Evolutionary conservation across 2,888 invertebrate genomes (phyloP).

Genomic region (Dicycla oo): DNA sequence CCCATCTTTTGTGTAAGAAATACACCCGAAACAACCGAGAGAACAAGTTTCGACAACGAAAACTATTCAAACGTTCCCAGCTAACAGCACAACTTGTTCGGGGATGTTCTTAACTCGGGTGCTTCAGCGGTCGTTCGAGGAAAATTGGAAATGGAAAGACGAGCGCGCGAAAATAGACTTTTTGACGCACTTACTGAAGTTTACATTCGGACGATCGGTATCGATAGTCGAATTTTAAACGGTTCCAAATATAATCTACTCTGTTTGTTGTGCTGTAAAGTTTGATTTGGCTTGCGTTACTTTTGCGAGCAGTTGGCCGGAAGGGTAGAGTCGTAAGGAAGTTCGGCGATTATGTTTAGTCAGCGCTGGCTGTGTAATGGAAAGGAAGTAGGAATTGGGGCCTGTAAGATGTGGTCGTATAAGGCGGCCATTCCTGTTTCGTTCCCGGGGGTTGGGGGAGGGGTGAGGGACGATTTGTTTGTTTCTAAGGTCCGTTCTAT

Average conservation of each 20-base stretch:
- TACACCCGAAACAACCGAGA: constrained; percentile 83
- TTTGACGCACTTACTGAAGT: constrained; percentile 62
- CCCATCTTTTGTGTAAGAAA: constrained; percentile 89
- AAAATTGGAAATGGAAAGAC: constrained; percentile 84
- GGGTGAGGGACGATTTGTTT: constrained; percentile 84
- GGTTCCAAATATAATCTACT: constrained; percentile 67
- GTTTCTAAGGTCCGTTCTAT: constrained; percentile 87
- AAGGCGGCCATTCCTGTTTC: constrained; percentile 84
- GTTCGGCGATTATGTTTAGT: constrained; percentile 90
- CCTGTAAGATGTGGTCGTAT: constrained; percentile 90
- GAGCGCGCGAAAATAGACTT: constrained; percentile 72
- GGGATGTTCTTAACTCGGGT: constrained; percentile 88
- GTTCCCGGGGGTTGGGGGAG: constrained; percentile 62
- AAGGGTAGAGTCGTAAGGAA: constrained; percentile 90
- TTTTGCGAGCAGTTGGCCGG: constrained; percentile 81
- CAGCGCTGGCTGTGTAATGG: constrained; percentile 88
- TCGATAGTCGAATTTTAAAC: constrained; percentile 69
- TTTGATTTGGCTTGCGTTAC: constrained; percentile 72
- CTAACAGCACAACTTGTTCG: constrained; percentile 88
- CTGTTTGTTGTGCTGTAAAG: constrained; percentile 73
- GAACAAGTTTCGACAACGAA: constrained; percentile 88
- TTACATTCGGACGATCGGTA: constrained; percentile 68
- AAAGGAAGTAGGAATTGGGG: constrained; percentile 90
- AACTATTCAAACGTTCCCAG: constrained; percentile 87
- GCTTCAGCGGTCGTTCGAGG: constrained; percentile 87